phyloP scores from a whole-genome alignment of 92 coral and sea anemone species.

The Heliopora coerulea region DNA sequence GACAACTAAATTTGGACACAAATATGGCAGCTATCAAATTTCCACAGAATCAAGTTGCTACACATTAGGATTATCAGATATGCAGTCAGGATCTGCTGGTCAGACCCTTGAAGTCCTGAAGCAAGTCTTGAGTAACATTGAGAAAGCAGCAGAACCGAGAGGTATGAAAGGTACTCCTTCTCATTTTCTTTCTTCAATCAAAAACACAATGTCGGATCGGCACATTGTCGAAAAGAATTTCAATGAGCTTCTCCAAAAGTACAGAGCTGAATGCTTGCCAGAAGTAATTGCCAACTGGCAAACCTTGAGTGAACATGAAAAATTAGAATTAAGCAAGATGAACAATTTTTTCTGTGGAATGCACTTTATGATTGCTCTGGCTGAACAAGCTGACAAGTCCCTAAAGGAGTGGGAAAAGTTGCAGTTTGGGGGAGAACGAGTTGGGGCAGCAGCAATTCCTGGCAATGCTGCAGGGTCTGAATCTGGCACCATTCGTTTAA shows the following conservation, averaged over 20 bases:
- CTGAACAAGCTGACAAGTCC: constrained; percentile 57
- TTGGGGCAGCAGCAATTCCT: constrained; percentile 37
- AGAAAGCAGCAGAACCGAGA: constrained; percentile 41
- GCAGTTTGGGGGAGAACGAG: constrained; percentile 50
- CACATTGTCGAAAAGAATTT: constrained; percentile 32
- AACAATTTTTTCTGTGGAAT: constrained; percentile 58
- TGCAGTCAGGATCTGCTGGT: constrained; percentile 45
- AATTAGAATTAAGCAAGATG: constrained; percentile 39
- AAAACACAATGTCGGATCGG: constrained; percentile 46
- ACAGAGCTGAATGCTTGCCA: constrained; percentile 44
- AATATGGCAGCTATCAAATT: constrained; percentile 50
- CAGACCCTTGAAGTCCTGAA: constrained; percentile 45
- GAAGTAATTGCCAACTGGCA: constrained; percentile 28
- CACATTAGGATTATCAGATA: constrained; percentile 45
- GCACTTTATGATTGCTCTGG: constrained; percentile 54
- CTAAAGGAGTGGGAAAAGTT: constrained; percentile 57
- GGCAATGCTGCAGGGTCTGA: constrained; percentile 49
- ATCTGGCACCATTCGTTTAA: constrained; percentile 56
- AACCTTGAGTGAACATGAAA: constrained; percentile 28
- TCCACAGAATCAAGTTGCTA: constrained; percentile 41
- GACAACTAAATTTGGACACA: constrained; percentile 51
- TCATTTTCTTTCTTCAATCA: constrained; percentile 37
- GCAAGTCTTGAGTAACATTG: constrained; percentile 50
- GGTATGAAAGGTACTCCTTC: constrained; percentile 33
- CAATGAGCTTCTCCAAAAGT: constrained; percentile 39